Conservation (phyloP, 1,140 invertebrate species). For the Sycobia sp. region DNA sequence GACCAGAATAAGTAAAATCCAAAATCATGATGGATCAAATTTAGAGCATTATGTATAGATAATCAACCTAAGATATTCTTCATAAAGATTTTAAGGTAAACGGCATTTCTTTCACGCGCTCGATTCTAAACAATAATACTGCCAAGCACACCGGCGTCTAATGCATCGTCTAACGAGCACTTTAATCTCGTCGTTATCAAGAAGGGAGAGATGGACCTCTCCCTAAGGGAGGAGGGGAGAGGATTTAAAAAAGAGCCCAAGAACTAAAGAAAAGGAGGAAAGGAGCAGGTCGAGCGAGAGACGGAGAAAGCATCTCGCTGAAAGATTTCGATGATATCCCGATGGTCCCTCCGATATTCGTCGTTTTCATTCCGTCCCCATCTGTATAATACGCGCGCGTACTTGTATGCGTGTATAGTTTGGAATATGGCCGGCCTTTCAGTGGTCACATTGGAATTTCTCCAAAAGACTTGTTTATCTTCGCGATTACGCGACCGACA, state of each 20-base stretch:
- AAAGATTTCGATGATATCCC: slow-evolving; percentile 48
- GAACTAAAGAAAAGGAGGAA: background rate
- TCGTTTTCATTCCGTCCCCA: slow-evolving; percentile 43
- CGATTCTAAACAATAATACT: too few species aligned
- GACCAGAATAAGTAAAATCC: too few species aligned
- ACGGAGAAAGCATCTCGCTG: slow-evolving; percentile 6
- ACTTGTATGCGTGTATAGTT: too few species aligned
- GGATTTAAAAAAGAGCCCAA: background rate
- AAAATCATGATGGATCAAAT: too few species aligned
- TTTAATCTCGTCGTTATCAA: slow-evolving; percentile 25
- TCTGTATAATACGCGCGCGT: too few species aligned
- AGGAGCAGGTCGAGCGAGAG: background rate
- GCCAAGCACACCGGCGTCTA: slow-evolving; percentile 26
- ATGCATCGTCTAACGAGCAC: slow-evolving; percentile 43
- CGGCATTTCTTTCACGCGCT: too few species aligned
- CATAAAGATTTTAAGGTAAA: too few species aligned
- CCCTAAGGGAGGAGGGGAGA: too few species aligned
- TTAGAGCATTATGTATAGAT: too few species aligned
- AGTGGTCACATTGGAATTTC: slow-evolving; percentile 56
- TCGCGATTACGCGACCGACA: slow-evolving; percentile 27
- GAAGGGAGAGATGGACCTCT: slow-evolving; percentile 4
- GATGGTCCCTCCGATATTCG: slow-evolving; percentile 38
- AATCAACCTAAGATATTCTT: too few species aligned
- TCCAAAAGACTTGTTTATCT: slow-evolving; percentile 34
- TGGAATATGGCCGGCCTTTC: too few species aligned